Conservation (phyloP, 2,113 vertebrate genomes). For the Amblyornis subalaris region DNA sequence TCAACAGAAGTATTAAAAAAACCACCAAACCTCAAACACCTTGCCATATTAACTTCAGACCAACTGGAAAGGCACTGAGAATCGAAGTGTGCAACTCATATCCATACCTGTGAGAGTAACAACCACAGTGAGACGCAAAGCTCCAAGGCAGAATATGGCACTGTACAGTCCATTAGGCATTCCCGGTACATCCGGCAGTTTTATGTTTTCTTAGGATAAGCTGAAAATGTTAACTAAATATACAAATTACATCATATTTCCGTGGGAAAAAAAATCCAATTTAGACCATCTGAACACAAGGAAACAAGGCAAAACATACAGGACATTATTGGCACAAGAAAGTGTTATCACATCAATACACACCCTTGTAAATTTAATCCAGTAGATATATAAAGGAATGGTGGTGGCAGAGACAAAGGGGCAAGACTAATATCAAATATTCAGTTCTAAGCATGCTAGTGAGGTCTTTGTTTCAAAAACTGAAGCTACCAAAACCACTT, state of each 20-base stretch:
- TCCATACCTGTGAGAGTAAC: not conserved
- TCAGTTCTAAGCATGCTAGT: not conserved
- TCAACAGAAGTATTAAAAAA: not conserved
- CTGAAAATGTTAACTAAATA: conserved; percentile 26
- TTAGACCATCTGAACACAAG: not conserved
- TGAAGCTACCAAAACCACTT: conserved; percentile 7
- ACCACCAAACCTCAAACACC: not conserved
- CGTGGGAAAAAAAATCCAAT: not conserved
- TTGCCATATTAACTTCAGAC: not conserved
- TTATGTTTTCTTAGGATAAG: not conserved
- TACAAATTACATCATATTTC: not conserved
- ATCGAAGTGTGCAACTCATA: not conserved
- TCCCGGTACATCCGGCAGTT: not conserved
- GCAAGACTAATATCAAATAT: not conserved
- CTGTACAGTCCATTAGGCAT: conserved; percentile 11
- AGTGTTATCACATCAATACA: not conserved
- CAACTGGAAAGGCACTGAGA: conserved; percentile 34
- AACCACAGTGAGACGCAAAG: not conserved
- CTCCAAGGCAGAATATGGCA: conserved; percentile 30
- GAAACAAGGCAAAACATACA: not conserved
- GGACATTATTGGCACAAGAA: not conserved
- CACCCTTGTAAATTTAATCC: not conserved
- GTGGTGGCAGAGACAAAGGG: not conserved
- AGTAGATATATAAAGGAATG: not conserved
- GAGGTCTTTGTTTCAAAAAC: not conserved